Evolutionary conservation across 2,113 vertebrate genomes (phyloP).

Genomic region (Dipodomys spectabilis): DNA sequence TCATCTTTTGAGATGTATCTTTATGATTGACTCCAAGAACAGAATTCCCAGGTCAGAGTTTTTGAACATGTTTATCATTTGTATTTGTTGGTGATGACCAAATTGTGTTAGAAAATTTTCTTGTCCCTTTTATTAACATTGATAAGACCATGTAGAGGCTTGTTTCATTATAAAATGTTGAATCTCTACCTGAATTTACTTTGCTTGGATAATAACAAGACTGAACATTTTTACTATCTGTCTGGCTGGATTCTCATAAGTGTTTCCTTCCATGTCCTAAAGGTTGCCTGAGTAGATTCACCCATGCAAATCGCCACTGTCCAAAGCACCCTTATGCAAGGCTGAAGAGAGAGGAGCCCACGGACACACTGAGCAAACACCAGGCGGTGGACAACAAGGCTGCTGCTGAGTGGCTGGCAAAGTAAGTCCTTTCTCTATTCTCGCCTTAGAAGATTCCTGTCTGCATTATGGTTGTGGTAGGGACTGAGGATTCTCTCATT

Average conservation of each 20-base stretch:
- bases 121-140: background rate
- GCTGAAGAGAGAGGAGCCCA: slow-evolving; percentile 95
- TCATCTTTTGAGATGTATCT: slow-evolving; percentile 10
- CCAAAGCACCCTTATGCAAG: slow-evolving; percentile 96
- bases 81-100: background rate
- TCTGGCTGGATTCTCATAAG: slow-evolving; percentile 31
- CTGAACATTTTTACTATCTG: background rate
- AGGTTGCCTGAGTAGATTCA: slow-evolving; percentile 98
- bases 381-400: slow-evolving; percentile 96
- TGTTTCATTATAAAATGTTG: background rate
- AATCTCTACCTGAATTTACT: background rate
- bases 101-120: background rate
- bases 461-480: background rate
- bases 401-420: slow-evolving; percentile 97
- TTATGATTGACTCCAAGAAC: background rate
- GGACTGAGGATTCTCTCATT: background rate
- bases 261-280: slow-evolving; percentile 72
- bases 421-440: slow-evolving; percentile 87
- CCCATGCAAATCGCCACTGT: slow-evolving; percentile 98
- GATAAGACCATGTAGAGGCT: background rate
- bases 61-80: background rate
- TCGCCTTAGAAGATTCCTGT: background rate
- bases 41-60: background rate
- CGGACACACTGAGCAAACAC: slow-evolving; percentile 88
- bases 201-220: background rate